Percentiles rank a stretch among this genome's conserved stretches.
Evolutionary conservation across 2,888 invertebrate genomes (phyloP).

Genomic region (Lissocephala sabroskyi): DNA sequence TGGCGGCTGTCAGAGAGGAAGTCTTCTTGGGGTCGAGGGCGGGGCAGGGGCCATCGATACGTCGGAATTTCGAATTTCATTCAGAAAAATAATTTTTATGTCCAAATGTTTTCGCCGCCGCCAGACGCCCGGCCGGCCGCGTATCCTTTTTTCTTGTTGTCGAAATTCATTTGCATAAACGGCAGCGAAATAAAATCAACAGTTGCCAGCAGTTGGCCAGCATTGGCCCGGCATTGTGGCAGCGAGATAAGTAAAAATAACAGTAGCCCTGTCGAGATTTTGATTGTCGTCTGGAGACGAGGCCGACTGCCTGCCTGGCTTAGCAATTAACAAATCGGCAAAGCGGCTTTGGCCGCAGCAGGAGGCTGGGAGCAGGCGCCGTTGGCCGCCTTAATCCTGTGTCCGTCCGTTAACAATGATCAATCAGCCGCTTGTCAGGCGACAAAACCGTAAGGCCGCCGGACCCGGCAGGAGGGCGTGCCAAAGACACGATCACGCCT

Average conservation of each 20-base stretch:
- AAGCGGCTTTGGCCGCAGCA: slow-evolving; percentile 1
- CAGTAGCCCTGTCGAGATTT: too few species aligned
- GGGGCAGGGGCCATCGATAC: slow-evolving; percentile 38
- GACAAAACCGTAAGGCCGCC: slow-evolving; percentile 23
- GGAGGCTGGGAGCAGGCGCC: slow-evolving; percentile 47
- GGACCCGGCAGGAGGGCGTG: slow-evolving; percentile 54
- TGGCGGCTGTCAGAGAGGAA: slow-evolving; percentile 18
- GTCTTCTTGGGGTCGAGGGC: not conserved
- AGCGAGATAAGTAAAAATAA: not conserved
- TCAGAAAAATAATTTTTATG: slow-evolving; percentile 60
- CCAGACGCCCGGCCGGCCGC: slow-evolving; percentile 19
- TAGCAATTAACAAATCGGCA: slow-evolving; percentile 43
- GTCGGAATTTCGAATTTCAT: slow-evolving; percentile 55
- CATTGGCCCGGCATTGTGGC: slow-evolving; percentile 2
- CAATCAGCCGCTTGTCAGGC: slow-evolving; percentile 48
- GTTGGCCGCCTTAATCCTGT: slow-evolving; percentile 41
- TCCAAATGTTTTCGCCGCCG: slow-evolving; percentile 40
- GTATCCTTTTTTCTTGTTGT: slow-evolving; percentile 53
- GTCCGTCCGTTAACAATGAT: slow-evolving; percentile 52
- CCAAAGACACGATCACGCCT: slow-evolving; percentile 64
- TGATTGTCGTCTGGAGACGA: not conserved
- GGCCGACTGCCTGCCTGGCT: slow-evolving; percentile 13
- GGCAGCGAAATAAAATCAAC: slow-evolving; percentile 61
- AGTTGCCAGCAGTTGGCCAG: slow-evolving; percentile 35
- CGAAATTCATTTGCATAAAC: slow-evolving; percentile 62